Evolutionary conservation across 1,140 invertebrate genomes (phyloP).

Genomic region (Microvelia longipes): DNA sequence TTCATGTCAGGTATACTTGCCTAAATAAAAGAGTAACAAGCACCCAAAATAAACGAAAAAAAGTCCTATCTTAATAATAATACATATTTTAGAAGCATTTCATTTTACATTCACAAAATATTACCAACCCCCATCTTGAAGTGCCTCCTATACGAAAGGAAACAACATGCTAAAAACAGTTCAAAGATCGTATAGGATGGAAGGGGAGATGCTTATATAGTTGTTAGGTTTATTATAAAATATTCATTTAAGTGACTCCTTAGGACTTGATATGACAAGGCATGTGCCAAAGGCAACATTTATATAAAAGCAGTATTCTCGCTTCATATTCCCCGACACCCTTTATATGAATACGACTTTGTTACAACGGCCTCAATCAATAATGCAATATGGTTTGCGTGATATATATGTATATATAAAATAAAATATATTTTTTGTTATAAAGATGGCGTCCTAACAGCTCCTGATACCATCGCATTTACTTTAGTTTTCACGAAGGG

Average conservation of each 20-base stretch:
- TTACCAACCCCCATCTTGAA: too few relatives aligned
- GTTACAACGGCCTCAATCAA: background rate
- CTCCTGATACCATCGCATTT: background rate
- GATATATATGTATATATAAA: background rate
- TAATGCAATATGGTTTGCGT: background rate
- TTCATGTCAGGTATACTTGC: too few relatives aligned
- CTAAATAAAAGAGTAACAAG: too few relatives aligned
- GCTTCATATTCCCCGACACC: too few relatives aligned
- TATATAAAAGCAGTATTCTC: too few relatives aligned
- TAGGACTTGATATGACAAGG: background rate
- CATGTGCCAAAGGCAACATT: background rate
- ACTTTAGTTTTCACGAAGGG: constrained; percentile 3
- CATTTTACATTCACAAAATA: too few relatives aligned
- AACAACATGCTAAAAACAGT: too few relatives aligned
- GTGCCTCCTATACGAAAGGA: too few relatives aligned
- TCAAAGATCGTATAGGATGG: too few relatives aligned
- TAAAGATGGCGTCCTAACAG: background rate
- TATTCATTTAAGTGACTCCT: background rate
- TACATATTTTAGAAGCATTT: too few relatives aligned
- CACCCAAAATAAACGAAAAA: too few relatives aligned
- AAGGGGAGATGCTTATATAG: background rate
- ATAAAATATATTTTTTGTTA: background rate
- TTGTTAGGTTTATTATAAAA: background rate
- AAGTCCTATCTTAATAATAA: too few relatives aligned
- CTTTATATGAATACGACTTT: background rate